Evolutionary conservation across 2,797 vertebrate species (phyloP), one percentile per base, ranked within the genome.

Genomic region (Menidia menidia): DNA sequence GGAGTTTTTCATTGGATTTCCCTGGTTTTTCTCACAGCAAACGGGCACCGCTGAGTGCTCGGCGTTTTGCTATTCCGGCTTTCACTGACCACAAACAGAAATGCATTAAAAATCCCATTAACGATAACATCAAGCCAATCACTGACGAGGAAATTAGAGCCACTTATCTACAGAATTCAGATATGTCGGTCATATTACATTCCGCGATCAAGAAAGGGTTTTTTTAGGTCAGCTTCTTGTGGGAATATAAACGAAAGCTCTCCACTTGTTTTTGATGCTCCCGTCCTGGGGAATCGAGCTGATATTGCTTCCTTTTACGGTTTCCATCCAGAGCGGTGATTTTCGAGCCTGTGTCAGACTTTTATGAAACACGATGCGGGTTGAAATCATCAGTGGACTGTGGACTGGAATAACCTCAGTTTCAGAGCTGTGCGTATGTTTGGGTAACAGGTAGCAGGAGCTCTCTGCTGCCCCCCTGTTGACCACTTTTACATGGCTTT

Each of bases 91-190:
- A 31, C 88, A 89, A 88, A 89, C 82, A 90, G 85, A 89, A 87
- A 85, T 71, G 57, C 88, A 89, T 91, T 87, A 88, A 72, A 77
- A 82, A 84, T 66, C 82, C 84, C 83, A 89, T 89, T 88, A 85
- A 60, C 11, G 75, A 85, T 84, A 82, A 55, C 56, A 88, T 92
- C 84, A 84, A 25, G 80, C 73, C 85, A 84, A 74, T 90, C 70
- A 75, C 48, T 58, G 73, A 79, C 80, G 50, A 87, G 87, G 79
- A 88, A 86, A 89, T 89, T 84, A 81, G 80, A 88, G 68, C 70
- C 71, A 84, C 83, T 89, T 85, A 87, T 87, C 84, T 67, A 58
- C 61, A 67, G 65, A 65, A 59, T 76, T 73, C 33, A 50, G 82
- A 86, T 74, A 70, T 60, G 65, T 63, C 51, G 66, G 72, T 61